A percentile compares a stretch with the other conserved stretches of the same genome.
Conservation (phyloP, 2,113 vertebrate genomes). For the Dipodomys merriami region DNA sequence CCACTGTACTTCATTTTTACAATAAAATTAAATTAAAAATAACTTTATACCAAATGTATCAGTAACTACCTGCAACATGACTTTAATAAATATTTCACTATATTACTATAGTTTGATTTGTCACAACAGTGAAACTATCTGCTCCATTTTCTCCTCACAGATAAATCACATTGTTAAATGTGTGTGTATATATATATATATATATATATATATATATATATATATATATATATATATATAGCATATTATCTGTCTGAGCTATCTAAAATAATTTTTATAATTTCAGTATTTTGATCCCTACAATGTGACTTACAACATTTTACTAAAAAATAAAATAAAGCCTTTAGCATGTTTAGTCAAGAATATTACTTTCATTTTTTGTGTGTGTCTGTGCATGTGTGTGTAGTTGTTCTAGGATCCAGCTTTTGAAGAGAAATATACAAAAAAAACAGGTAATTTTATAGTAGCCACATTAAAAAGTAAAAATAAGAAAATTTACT, state of each 20-base stretch:
- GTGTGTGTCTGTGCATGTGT: too few relatives aligned
- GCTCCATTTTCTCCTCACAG: background rate
- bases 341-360: too few relatives aligned
- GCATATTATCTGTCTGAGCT: background rate
- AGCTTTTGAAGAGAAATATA: too few relatives aligned
- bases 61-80: background rate
- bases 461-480: too few relatives aligned
- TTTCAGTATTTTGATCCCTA: background rate
- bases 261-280: background rate
- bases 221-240: too few relatives aligned
- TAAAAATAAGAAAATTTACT: too few relatives aligned
- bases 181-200: too few relatives aligned
- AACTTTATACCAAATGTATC: background rate
- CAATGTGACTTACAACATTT: background rate
- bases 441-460: background rate
- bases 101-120: constrained; percentile 24
- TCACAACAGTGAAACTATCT: background rate
- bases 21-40: background rate
- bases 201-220: too few relatives aligned
- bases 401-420: too few relatives aligned
- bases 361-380: too few relatives aligned
- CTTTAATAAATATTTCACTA: constrained; percentile 19
- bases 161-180: background rate
- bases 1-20: too few relatives aligned
- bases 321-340: too few relatives aligned